Percentiles rank a stretch among this genome's conserved stretches.
These are phyloP conservation scores for Sebastes minor DNA, from an alignment of 2,797 vertebrate species.

Conservation along the genomic window DNA sequence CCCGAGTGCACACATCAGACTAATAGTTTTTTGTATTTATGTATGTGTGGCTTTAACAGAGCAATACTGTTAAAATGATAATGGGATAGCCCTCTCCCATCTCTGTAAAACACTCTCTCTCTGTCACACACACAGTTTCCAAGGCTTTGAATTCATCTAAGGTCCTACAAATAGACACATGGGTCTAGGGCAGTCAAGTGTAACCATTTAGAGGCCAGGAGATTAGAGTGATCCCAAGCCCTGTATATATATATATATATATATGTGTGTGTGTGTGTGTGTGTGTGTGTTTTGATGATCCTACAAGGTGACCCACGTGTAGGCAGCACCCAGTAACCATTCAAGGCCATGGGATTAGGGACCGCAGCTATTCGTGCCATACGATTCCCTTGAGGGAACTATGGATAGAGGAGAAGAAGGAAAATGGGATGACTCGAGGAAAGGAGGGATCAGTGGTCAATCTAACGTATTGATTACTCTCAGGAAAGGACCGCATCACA, in stretches of 20 bases:
- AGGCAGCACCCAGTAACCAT: conserved; percentile 58
- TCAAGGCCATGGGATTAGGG: conserved; percentile 64
- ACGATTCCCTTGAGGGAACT: conserved; percentile 54
- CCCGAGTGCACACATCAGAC: not conserved
- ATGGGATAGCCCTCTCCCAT: not conserved
- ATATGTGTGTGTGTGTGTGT: not conserved
- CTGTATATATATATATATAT: not conserved
- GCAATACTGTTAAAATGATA: conserved; percentile 2
- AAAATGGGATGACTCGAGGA: conserved; percentile 18
- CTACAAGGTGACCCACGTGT: conserved; percentile 74
- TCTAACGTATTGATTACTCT: conserved; percentile 54
- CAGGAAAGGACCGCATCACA: conserved; percentile 14
- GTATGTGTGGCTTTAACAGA: not conserved
- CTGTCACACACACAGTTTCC: not conserved
- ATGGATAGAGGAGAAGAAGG: conserved; percentile 19
- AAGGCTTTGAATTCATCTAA: conserved; percentile 28
- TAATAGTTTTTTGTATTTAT: not conserved
- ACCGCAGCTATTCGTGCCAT: conserved; percentile 35
- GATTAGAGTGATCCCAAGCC: conserved; percentile 60
- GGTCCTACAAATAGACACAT: conserved; percentile 54
- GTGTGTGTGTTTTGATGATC: conserved; percentile 36
- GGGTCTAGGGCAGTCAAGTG: conserved; percentile 57
- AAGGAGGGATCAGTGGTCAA: conserved; percentile 43
- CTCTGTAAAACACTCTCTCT: not conserved
- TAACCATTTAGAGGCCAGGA: conserved; percentile 58